Evolutionary conservation across 2,113 vertebrate genomes (phyloP), one percentile per base, ranked within the genome.

Genomic region (Spheniscus mendiculus): DNA sequence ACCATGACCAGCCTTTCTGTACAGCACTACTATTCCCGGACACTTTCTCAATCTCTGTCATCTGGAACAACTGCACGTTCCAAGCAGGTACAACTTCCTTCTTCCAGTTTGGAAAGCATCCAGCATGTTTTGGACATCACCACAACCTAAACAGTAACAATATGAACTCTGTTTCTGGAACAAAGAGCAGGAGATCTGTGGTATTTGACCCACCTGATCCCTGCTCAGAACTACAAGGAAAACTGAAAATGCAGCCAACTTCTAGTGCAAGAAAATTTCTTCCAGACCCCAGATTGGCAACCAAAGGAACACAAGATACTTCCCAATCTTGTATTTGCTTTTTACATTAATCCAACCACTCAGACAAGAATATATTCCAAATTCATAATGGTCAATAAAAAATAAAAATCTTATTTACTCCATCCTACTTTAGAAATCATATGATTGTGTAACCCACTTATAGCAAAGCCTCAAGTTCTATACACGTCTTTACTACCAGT

Each of bases 281-380:
- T 96, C 89, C 95, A 97, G 96, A 97, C 40, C 32, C 53, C 30
- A 44, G 29, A 70, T 15, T 96, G 93, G 91, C 93, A 96, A 91
- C 45, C 40, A 89, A 72, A 96, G 45, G 44, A 84, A 95, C 44
- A 95, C n/a, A 83, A 69, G 81, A 89, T 87, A 82, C 70, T 94
- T 94, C 58, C 87, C 62, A 87, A 32, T 27, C 66, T 83, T 96
- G 32, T 79, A 61, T 80, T 96, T 96, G 89, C 49, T 92, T 97
- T 95, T 94, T 77, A 72, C 45, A 23, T 91, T 82, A 93, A 76
- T 95, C 58, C 67, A 80, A 12, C 23, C 44, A 34, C 77, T 82
- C 69, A 76, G 65, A 91, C 13, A 83, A 87, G 44, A 94, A 69
- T 29, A 85, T 85, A 89, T 62, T 93, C 87, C 78, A 93, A 93